Evolutionary conservation across 2,113 vertebrate species (phyloP).

Genomic region (Phaetusa simplex): DNA sequence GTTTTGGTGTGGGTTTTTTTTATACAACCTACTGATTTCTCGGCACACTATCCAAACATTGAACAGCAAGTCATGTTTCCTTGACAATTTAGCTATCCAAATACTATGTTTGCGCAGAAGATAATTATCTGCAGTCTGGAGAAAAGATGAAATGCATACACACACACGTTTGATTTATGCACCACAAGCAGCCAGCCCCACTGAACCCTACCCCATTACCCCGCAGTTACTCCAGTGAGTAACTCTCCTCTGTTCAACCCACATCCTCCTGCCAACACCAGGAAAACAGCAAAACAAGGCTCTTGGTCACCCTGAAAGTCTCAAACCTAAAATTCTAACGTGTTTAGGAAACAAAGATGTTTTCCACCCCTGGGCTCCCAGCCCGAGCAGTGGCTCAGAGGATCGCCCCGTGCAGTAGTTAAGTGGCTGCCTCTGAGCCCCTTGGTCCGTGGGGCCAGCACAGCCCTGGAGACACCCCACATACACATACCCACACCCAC

Average conservation of each 20-base stretch:
- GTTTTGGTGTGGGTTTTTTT: neutral
- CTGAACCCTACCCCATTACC: neutral
- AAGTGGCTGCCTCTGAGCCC: fast-evolving
- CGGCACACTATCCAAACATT: neutral
- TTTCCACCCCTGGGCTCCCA: neutral
- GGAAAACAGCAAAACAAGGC: neutral
- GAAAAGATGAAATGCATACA: neutral
- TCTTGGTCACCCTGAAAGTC: fast-evolving
- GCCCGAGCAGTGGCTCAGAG: fast-evolving
- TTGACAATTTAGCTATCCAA: neutral
- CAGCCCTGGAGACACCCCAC: neutral
- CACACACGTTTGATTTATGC: fast-evolving
- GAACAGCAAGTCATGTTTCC: neutral
- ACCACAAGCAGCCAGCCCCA: neutral
- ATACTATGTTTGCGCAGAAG: neutral
- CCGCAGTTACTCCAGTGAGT: fast-evolving
- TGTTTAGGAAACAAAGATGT: fast-evolving
- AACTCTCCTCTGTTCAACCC: neutral
- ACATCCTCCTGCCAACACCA: neutral
- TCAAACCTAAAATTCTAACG: fast-evolving
- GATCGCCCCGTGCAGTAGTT: fast-evolving
- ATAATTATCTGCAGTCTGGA: neutral
- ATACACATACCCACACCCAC: neutral
- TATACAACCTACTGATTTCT: neutral
- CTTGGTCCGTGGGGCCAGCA: fast-evolving